Evolutionary conservation across 2,888 invertebrate species (phyloP), one percentile per base, ranked within the genome.

Genomic region (Dryococelus australis): DNA sequence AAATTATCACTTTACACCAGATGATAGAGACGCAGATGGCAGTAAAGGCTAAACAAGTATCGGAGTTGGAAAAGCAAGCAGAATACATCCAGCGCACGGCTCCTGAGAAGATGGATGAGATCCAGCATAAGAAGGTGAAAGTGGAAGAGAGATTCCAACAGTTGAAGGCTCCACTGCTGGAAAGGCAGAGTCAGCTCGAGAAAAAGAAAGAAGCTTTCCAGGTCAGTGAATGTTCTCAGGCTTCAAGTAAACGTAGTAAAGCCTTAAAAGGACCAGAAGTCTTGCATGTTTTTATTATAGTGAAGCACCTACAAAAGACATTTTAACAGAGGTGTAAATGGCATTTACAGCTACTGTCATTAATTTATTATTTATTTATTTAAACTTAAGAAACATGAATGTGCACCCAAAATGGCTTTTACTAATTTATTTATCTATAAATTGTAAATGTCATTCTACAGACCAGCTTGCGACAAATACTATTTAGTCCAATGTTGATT

Each of bases 11-110:
- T 47, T 47, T 47, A 3, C 47, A 6, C 10, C 88, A 93, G 94
- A 97, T 98, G 95, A 98, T 99, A 92, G 99, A 99, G 93, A 98
- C 98, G 85, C 99, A 99, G 94, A 98, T 98, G 98, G 98, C 98
- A 65, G 97, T 98, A 12, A 98, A 98, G 92, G 98, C 98, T 20
- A 96, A 97, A 89, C 98, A 98, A 92, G 98, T 99, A 9, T 96
- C 97, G 89, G 99, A 99, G 92, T 94, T 99, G 87, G 98, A 99
- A 92, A 97, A 97, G 88, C 99, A 99, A 93, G 98, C 99, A 4
- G 97, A 98, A 90, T 98, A 98, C 92, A 94, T 99, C 90, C 97
- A 98, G 92, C 97, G 97, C 91, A 96, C 97, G 84, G 98, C 98
- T 86, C 99, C 99, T 0, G 98, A 99, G 90, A 98, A 99, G 92